Conservation (phyloP, 2,113 vertebrate species). For the Poeciliopsis retropinna region DNA sequence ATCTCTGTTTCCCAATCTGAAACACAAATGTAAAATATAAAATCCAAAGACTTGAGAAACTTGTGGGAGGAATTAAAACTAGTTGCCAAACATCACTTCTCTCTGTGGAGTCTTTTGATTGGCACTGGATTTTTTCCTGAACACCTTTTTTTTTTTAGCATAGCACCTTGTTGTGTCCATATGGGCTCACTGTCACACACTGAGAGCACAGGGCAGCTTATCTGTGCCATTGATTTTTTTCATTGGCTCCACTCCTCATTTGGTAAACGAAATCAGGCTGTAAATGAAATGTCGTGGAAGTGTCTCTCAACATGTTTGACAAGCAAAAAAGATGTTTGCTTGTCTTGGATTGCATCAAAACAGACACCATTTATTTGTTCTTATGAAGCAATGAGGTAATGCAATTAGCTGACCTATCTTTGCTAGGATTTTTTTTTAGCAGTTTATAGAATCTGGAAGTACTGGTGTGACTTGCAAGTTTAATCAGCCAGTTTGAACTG, state of each 20-base stretch:
- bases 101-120: slow-evolving; percentile 34
- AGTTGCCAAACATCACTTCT: slow-evolving; percentile 18
- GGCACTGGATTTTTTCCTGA: slow-evolving; percentile 42
- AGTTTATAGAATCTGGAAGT: not conserved
- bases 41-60: slow-evolving; percentile 14
- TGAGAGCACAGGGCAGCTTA: slow-evolving; percentile 69
- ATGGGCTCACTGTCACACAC: slow-evolving; percentile 70
- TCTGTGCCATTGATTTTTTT: slow-evolving; percentile 78
- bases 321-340: slow-evolving; percentile 38
- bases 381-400: not conserved
- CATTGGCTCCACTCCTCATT: slow-evolving; percentile 73
- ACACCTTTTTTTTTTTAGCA: slow-evolving; percentile 3
- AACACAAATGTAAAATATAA: not conserved
- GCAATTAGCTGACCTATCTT: not conserved
- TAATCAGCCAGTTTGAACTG: not conserved
- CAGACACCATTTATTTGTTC: slow-evolving; percentile 8
- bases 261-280: slow-evolving; percentile 79
- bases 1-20: not conserved
- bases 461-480: not conserved
- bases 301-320: slow-evolving; percentile 20
- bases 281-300: slow-evolving; percentile 63
- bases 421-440: not conserved
- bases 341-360: slow-evolving; percentile 32
- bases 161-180: slow-evolving; percentile 68
- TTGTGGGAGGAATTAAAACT: slow-evolving; percentile 11